Base-by-base conservation (phyloP, 1,140 invertebrate species). In the Cydia fagiglandana region DNA sequence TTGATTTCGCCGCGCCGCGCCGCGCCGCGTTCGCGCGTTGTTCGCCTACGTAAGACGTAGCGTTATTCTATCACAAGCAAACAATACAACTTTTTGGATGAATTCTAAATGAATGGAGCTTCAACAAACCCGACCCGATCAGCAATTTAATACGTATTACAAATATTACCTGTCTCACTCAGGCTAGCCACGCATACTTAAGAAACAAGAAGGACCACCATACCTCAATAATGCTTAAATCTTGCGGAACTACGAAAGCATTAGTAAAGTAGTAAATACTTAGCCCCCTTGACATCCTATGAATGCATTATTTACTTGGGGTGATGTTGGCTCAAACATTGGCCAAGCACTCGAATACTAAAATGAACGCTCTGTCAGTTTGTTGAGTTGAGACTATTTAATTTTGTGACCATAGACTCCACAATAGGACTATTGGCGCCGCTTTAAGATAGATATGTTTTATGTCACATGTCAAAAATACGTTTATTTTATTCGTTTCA, bases 231-330 rank as follows among this genome's bases (percentile, higher is more conserved):
- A 15, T 9, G 38, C 15, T 50, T 50, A 15, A 53, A 53, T 53
- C 56, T 61, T 61, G 17, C 9, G n/a, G 56, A 61, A 61, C 20
- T 61, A 61, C 56, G 24, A 61, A 41, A 41, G 45, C 45, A 47
- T 47, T 47, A 50, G 47, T 50, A 56, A 56, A 61, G 17, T 61
- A 61, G 56, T 61, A 61, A 61, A 61, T 61, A 61, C 56, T 61
- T 70, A 70, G 15, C 34, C 66, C 66, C 24, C 34, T 41, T 38
- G 28, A 70, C 66, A 70, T 70, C 30, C 0, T 70, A 38, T 70
- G 38, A 70, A 70, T 70, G 66, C 66, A 70, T 70, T 70, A 70
- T 70, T 70, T 38, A 41, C 30, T 61, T 41, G 34, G 66, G 66
- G 66, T 38, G 66, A 70, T n/a, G 34, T 70, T 70, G 66, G 66